A percentile compares a stretch with the other conserved stretches of the same genome.
Evolutionary conservation across 1,140 invertebrate species (phyloP).

Genomic region (Saccostrea cuccullata): DNA sequence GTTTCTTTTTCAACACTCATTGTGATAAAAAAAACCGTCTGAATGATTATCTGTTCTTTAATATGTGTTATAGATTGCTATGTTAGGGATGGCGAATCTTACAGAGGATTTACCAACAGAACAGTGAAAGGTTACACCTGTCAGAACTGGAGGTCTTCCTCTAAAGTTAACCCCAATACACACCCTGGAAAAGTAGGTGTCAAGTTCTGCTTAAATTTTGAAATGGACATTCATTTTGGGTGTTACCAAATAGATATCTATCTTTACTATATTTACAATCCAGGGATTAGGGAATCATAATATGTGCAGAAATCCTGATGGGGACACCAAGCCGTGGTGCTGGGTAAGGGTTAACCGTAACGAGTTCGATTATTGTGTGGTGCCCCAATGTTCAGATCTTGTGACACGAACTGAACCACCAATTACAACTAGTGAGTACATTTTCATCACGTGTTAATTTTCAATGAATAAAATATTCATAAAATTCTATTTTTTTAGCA

Average conservation of each 20-base stretch:
- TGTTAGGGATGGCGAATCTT: background rate
- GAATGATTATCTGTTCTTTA: background rate
- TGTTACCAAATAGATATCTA: background rate
- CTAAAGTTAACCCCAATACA: background rate
- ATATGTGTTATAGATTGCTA: background rate
- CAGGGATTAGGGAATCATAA: constrained; percentile 71
- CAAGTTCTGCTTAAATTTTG: background rate
- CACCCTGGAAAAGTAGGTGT: background rate
- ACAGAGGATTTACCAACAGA: constrained; percentile 1
- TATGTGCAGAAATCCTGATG: constrained; percentile 70
- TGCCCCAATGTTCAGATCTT: constrained; percentile 55
- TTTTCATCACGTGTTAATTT: background rate
- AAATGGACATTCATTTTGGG: background rate
- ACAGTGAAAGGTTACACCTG: constrained; percentile 29
- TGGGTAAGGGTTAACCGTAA: constrained; percentile 55
- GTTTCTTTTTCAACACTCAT: background rate
- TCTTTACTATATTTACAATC: constrained; percentile 5
- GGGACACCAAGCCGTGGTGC: constrained; percentile 66
- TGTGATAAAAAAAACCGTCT: background rate
- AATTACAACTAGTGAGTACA: background rate
- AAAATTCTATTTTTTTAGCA: no score
- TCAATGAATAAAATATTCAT: no score
- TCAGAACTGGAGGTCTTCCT: background rate
- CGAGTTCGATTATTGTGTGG: constrained; percentile 67
- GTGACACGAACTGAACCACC: background rate